phyloP scores from a whole-genome alignment of 2,113 vertebrate species.

The Peromyscus maniculatus region DNA sequence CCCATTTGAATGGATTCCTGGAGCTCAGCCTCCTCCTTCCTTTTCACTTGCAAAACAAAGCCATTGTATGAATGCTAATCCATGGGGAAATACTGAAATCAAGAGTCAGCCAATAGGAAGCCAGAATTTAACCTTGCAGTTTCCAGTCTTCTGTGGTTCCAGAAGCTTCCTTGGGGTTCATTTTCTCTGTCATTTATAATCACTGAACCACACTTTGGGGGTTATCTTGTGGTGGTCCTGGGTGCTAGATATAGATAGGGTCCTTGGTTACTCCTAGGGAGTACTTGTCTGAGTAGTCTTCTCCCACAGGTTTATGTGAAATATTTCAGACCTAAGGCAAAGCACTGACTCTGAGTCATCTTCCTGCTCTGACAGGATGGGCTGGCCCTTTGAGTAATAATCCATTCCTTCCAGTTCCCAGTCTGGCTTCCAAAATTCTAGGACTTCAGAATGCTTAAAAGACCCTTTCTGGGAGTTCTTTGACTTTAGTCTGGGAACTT shows the following conservation, averaged over 20 bases:
- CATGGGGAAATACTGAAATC: constrained; percentile 44
- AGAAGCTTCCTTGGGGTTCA: constrained; percentile 22
- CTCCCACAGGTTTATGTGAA: background rate
- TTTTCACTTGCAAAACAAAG: constrained; percentile 55
- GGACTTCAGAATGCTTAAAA: constrained; percentile 33
- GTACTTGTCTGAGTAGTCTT: background rate
- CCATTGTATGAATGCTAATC: constrained; percentile 33
- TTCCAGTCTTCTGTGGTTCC: background rate
- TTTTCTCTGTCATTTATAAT: constrained; percentile 14
- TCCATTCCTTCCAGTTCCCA: background rate
- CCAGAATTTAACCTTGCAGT: constrained; percentile 31
- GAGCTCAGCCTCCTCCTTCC: background rate
- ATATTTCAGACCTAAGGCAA: background rate
- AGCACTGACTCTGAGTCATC: background rate
- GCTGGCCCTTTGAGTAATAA: background rate
- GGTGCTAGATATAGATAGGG: background rate
- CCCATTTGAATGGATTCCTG: too few species aligned
- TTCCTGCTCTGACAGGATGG: background rate
- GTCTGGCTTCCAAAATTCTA: background rate
- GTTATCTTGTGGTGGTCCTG: background rate
- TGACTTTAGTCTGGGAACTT: constrained; percentile 36
- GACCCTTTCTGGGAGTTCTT: background rate
- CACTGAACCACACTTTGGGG: background rate
- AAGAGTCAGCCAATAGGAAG: constrained; percentile 26
- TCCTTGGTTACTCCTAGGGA: background rate